Conservation (phyloP, 2,888 invertebrate species). For the Megaustenia siamemsis region DNA sequence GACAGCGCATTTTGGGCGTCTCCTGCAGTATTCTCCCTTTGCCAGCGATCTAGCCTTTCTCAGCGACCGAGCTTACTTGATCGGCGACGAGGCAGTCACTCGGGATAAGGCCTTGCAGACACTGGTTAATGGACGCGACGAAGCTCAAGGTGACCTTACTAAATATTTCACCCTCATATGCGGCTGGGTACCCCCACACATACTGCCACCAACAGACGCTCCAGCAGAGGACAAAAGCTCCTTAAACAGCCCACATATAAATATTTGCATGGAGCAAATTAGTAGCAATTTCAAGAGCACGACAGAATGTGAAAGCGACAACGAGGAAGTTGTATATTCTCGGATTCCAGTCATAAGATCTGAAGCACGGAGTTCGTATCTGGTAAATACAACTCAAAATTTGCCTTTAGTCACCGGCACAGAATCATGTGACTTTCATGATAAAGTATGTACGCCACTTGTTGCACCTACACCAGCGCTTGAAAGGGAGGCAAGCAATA, state of each 20-base stretch:
- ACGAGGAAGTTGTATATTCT: not conserved
- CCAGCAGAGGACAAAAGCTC: not conserved
- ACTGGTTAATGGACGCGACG: not conserved
- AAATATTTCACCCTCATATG: constrained; percentile 27
- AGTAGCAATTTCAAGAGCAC: not conserved
- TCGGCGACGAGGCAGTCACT: not conserved
- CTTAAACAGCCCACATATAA: not conserved
- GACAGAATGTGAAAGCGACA: not conserved
- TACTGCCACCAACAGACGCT: too few species aligned
- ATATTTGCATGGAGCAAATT: not conserved
- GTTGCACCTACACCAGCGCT: too few species aligned
- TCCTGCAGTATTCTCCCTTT: constrained; percentile 13
- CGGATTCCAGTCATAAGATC: not conserved
- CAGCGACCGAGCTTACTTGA: constrained; percentile 11
- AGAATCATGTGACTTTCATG: not conserved
- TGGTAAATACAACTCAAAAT: too few species aligned
- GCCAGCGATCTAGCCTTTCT: not conserved
- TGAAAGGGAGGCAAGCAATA: too few species aligned
- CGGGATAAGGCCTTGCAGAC: not conserved
- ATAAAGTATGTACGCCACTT: not conserved
- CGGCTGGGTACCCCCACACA: constrained; percentile 28
- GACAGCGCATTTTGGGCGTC: not conserved
- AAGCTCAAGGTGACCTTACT: not conserved
- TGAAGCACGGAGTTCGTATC: too few species aligned
- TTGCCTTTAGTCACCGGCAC: too few species aligned